Evolutionary conservation across 2,797 vertebrate genomes (phyloP), one percentile per base, ranked within the genome.

Genomic region (Knipowitschia caucasica): DNA sequence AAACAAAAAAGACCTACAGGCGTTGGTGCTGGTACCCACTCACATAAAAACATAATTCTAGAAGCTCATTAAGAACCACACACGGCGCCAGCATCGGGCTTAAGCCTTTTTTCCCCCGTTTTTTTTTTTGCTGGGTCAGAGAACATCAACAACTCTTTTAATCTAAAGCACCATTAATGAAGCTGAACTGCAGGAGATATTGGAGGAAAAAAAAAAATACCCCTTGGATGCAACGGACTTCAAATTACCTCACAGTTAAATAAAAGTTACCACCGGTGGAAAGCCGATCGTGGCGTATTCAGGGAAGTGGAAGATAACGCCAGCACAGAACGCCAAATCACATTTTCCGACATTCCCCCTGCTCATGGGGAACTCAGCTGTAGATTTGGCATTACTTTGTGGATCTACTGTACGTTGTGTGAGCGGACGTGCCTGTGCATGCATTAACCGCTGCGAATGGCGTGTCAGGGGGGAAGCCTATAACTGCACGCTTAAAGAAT

Each of bases 131-230:
- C 53, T 64, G 30, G 35, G 64, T 75, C 80, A 50, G 61, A 72
- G 69, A 81, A 72, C 75, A 69, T 75, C 72, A 84, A 78, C 81
- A 77, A 36, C 74, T 77, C 65, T 77, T 83, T 78, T 66, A 78
- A 83, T 78, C 64, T 70, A 69, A 85, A 71, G 56, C 71, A 45
- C 56, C 59, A 69, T 75, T 83, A 82, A 88, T 86, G 77, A 84
- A 77, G 62, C 66, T 62, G 66, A 78, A 80, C 63, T 51, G 53
- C 55, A 64, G 42, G 44, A 71, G 42, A 78, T 34, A 17, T 53
- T 62, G 20, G 33, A 24, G 29, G 47, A n/a, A n/a, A n/a, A 36
- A 36, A 38, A 31, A 49, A 53, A 68, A 60, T 0, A 30, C 36
- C 60, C 59, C 55, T 59, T 69, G 40, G 66, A 79, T 70, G 70